Conservation (phyloP, 2,888 invertebrate species). For the Rhaphigaster nebulosa region DNA sequence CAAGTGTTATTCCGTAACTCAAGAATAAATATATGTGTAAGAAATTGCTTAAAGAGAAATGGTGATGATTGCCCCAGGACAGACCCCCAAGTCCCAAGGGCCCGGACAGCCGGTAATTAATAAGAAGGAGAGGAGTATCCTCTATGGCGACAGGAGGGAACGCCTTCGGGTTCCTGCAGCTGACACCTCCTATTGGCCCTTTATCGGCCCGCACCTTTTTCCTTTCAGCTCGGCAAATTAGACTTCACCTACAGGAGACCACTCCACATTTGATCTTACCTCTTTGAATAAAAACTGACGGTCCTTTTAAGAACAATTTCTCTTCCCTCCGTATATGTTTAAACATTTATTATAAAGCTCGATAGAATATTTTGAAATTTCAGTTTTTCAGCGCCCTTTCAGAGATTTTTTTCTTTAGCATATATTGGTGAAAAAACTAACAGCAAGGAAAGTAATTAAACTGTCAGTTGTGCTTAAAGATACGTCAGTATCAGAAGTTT, state of each 20-base stretch:
- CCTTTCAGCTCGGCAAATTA: constrained; percentile 33
- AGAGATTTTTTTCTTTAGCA: background rate
- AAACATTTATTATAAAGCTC: constrained; percentile 13
- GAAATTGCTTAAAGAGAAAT: background rate
- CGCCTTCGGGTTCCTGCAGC: background rate
- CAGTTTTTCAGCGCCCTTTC: background rate
- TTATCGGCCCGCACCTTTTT: constrained; percentile 17
- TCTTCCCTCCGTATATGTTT: background rate
- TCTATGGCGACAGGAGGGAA: background rate
- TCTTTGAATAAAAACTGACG: constrained; percentile 42
- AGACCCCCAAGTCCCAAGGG: background rate
- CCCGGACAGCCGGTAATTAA: background rate
- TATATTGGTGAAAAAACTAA: background rate
- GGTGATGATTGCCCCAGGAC: background rate
- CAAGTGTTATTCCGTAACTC: no score
- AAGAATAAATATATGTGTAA: no score
- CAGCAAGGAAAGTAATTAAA: constrained; percentile 5
- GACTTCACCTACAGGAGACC: constrained; percentile 34
- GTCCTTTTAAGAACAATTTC: constrained; percentile 26
- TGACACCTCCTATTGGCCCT: constrained; percentile 36
- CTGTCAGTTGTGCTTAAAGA: background rate
- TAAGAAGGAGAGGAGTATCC: background rate
- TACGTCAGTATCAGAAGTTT: background rate
- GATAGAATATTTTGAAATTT: background rate
- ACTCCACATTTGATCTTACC: constrained; percentile 41